Conservation (phyloP, 1,140 invertebrate genomes). For the Vanessa tameamea region DNA sequence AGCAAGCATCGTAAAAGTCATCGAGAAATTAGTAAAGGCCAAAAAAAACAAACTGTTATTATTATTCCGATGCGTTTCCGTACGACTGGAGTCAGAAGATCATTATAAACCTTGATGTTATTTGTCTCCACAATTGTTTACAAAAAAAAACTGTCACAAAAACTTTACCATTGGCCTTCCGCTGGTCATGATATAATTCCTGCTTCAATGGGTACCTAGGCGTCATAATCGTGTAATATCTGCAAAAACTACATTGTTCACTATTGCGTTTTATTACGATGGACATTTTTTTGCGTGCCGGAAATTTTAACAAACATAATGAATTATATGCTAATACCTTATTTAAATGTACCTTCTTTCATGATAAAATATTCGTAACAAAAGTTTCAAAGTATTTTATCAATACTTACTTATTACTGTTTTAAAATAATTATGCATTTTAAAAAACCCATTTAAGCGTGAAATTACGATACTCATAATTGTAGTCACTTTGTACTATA, state of each 20-base stretch:
- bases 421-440: too few species aligned
- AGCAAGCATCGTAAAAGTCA: too few species aligned
- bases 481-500: too few species aligned
- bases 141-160: slow-evolving; percentile 3
- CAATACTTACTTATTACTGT: too few species aligned
- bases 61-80: neutral
- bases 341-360: neutral
- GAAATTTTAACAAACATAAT: neutral
- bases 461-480: too few species aligned
- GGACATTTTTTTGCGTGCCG: neutral
- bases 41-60: too few species aligned
- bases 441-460: too few species aligned
- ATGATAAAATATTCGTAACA: neutral
- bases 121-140: neutral
- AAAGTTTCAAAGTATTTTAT: too few species aligned
- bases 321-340: neutral
- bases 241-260: slow-evolving; percentile 4
- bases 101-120: neutral
- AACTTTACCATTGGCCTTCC: slow-evolving; percentile 7
- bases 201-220: slow-evolving; percentile 17
- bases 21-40: too few species aligned
- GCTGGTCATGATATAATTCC: slow-evolving; percentile 19
- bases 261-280: slow-evolving; percentile 3
- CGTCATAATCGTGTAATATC: slow-evolving; percentile 9
- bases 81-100: neutral